Evolutionary conservation across 2,113 vertebrate genomes (phyloP).

Genomic region (Sturnira hondurensis): DNA sequence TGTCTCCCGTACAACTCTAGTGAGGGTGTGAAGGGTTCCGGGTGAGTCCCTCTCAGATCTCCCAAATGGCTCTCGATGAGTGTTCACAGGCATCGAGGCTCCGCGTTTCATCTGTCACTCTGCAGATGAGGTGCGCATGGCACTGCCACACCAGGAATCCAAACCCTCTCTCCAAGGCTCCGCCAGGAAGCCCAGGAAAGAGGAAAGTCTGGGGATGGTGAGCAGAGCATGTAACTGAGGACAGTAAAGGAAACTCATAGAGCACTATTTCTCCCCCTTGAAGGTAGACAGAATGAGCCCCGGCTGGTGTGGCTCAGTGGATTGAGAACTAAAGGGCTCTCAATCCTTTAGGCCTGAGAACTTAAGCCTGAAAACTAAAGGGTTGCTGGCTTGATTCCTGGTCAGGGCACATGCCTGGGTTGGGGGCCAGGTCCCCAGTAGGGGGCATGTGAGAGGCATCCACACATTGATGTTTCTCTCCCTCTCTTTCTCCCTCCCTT

Average conservation of each 20-base stretch:
- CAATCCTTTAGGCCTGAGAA: no score
- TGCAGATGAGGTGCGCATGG: background rate
- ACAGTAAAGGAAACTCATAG: background rate
- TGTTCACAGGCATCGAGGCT: fast-evolving
- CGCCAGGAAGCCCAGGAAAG: background rate
- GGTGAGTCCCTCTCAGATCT: background rate
- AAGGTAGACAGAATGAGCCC: no score
- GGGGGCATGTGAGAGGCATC: no score
- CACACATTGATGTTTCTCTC: no score
- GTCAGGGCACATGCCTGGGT: no score
- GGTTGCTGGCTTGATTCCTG: no score
- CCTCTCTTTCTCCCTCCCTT: no score
- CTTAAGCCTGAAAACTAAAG: no score
- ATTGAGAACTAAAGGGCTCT: no score
- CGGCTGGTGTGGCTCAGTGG: no score
- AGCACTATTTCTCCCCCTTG: background rate
- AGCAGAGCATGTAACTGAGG: background rate
- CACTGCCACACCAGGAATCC: background rate
- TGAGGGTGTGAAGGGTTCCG: background rate
- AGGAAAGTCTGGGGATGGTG: background rate
- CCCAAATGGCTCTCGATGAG: background rate
- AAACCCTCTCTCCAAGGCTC: background rate
- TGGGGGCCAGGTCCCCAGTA: no score
- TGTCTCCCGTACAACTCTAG: background rate
- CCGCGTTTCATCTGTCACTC: background rate